Base-by-base conservation (phyloP, 2,888 invertebrate genomes). In the Pheosia gnoma region DNA sequence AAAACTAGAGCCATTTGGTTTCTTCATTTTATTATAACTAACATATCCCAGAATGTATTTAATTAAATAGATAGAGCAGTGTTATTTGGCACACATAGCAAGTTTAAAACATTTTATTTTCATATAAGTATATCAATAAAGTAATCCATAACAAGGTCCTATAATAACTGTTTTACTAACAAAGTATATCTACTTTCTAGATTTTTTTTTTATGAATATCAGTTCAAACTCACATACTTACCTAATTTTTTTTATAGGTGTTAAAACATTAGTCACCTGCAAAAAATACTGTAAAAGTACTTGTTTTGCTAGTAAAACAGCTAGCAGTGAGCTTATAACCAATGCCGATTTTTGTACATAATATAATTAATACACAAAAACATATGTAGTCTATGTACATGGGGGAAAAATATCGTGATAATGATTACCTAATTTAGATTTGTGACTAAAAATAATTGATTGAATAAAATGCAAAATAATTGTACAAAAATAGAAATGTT, bases 41-140 rank as follows among this genome's bases (percentile, higher is more conserved):
- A 77, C 69, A 74, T 67, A 61, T 61, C 67, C 71, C 74, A 71
- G 61, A 66, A 63, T 65, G 60, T 64, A 63, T 63, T 67, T 71
- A 71, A 69, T 60, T 55, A 67, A 62, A 71, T 67, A 70, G 49
- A 72, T 65, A 63, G 68, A 74, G 67, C 63, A 74, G 66, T 68
- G 70, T 69, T 78, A 79, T 84, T 84, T 84, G 84, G 84, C 84
- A 84, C 84, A 80, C 66, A 68, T 76, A 69, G 73, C 66, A 67
- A 66, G 57, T 61, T 66, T 66, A 62, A 57, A 75, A 71, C 66
- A 66, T 70, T 67, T 64, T 43, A 59, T 62, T 59, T 45, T 53
- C 59, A 58, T 47, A 51, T 60, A 58, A 41, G 57, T 57, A 57
- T 60, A 56, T 60, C 53, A 64, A 66, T 64, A 61, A 66, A 68